Base-by-base conservation (phyloP, 2,113 vertebrate species). In the Albula glossodonta region DNA sequence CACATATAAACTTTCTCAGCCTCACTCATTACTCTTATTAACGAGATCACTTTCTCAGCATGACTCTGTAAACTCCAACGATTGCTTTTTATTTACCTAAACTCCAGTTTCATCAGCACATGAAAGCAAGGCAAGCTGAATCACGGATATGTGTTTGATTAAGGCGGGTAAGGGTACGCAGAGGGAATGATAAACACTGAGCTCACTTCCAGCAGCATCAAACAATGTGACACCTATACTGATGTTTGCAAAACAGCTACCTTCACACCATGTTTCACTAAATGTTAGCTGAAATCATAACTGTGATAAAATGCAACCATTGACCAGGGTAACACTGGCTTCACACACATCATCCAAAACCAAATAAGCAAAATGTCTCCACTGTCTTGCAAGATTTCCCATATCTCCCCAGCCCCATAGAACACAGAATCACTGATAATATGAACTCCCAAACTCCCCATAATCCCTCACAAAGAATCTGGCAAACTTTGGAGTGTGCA, bases 1-100 rank as follows among this genome's bases (percentile, higher is more conserved):
- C n/a, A 74, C 66, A 74, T n/a, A 74, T n/a, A 74, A 4, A 74
- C 66, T 74, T 25, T 74, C 66, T n/a, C 66, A 74, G 66, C 66
- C 25, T 22, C 66, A 74, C 5, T 9, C 8, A 31, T 74, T 74
- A 74, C n/a, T 25, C 17, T 74, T 31, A 74, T 12, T 1, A 31
- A 8, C 2, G 19, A 74, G 66, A 74, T 74, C n/a, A 7, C 66
- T 74, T 74, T 74, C 66, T 31, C n/a, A 10, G n/a, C 10, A 31
- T 12, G 1, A 5, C 66, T 74, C 63, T 50, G 41, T 56, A 56
- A 56, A 82, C n/a, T 82, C n/a, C 2, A 12, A 19, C 25, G 80
- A 82, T 53, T 82, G 17, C 80, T 9, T 82, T 82, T 53, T 82
- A 82, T 56, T 82, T 82, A 56, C 51, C 51, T 31, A 3, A 82